Percentiles rank a stretch among this genome's conserved stretches.
Conservation (phyloP, 2,888 invertebrate species). For the Drosophila atripex region DNA sequence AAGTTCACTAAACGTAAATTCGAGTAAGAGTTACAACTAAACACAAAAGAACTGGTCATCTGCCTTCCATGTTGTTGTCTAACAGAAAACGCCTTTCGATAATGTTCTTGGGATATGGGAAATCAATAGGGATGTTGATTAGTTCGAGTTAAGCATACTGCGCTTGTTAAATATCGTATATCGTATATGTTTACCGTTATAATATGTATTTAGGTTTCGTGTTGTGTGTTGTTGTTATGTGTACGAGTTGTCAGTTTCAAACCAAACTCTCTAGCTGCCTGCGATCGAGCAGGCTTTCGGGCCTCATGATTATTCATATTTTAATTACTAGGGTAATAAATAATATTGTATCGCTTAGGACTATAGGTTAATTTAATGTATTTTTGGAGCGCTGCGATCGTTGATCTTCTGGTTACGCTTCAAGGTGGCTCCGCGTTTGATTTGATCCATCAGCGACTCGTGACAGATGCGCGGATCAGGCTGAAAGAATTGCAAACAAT, state of each 20-base stretch:
- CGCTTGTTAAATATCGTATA: slow-evolving; percentile 46
- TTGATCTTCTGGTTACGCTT: slow-evolving; percentile 87
- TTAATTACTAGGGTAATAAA: slow-evolving; percentile 52
- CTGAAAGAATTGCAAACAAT: slow-evolving; percentile 82
- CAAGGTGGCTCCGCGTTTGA: slow-evolving; percentile 92
- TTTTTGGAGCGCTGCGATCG: slow-evolving; percentile 95
- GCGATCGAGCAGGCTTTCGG: slow-evolving; percentile 60
- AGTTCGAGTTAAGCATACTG: slow-evolving; percentile 41
- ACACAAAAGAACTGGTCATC: slow-evolving; percentile 51
- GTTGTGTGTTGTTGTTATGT: slow-evolving; percentile 9
- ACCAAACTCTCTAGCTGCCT: slow-evolving; percentile 65
- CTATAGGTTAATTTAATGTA: slow-evolving; percentile 85
- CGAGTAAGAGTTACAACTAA: slow-evolving; percentile 65
- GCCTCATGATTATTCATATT: slow-evolving; percentile 55
- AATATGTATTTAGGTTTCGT: slow-evolving; percentile 51
- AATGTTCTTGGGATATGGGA: slow-evolving; percentile 37
- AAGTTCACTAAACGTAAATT: slow-evolving; percentile 63
- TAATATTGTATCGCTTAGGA: slow-evolving; percentile 44
- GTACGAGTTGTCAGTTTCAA: slow-evolving; percentile 74
- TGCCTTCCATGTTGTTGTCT: slow-evolving; percentile 56
- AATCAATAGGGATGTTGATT: slow-evolving; percentile 47
- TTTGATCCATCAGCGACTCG: slow-evolving; percentile 97
- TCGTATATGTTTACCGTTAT: slow-evolving; percentile 41
- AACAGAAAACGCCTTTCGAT: slow-evolving; percentile 36
- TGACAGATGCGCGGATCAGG: slow-evolving; percentile 91